phyloP scores from a whole-genome alignment of 2,797 vertebrate species.

The Gobio occitaniae region DNA sequence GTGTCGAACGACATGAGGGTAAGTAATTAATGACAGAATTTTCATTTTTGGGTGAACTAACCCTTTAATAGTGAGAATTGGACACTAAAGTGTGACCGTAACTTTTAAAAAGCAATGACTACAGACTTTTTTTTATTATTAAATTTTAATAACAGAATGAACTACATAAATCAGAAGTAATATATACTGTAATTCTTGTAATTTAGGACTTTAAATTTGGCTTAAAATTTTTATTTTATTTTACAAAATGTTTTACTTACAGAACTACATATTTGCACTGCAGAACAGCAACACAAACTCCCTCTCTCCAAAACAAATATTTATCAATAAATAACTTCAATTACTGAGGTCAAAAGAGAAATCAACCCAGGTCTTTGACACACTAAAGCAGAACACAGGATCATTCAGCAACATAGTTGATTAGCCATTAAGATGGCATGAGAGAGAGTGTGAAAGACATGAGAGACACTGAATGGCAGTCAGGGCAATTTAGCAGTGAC shows the following conservation, averaged over 20 bases:
- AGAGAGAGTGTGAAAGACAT: conserved; percentile 18
- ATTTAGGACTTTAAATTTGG: too few relatives aligned
- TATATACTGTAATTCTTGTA: neutral
- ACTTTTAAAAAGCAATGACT: neutral
- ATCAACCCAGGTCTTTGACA: neutral
- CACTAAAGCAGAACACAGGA: conserved; percentile 29
- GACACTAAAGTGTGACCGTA: too few relatives aligned
- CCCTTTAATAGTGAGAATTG: too few relatives aligned
- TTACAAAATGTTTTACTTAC: neutral
- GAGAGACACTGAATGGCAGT: conserved; percentile 40
- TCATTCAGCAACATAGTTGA: conserved; percentile 28
- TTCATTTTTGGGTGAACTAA: too few relatives aligned
- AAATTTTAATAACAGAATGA: neutral
- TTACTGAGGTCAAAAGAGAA: conserved; percentile 25
- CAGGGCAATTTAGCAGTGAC: conserved; percentile 38
- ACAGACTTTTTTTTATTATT: neutral
- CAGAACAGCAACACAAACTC: neutral
- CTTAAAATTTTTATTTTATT: too few relatives aligned
- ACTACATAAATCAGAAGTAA: neutral
- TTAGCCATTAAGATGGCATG: conserved; percentile 14
- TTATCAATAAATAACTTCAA: neutral
- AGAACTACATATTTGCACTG: neutral
- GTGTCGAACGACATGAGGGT: too few relatives aligned
- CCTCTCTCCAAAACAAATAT: neutral
- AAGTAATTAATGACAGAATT: too few relatives aligned